Percentiles rank a stretch among this genome's conserved stretches.
Evolutionary conservation across 2,888 invertebrate species (phyloP).

Genomic region (Agrotis puta): DNA sequence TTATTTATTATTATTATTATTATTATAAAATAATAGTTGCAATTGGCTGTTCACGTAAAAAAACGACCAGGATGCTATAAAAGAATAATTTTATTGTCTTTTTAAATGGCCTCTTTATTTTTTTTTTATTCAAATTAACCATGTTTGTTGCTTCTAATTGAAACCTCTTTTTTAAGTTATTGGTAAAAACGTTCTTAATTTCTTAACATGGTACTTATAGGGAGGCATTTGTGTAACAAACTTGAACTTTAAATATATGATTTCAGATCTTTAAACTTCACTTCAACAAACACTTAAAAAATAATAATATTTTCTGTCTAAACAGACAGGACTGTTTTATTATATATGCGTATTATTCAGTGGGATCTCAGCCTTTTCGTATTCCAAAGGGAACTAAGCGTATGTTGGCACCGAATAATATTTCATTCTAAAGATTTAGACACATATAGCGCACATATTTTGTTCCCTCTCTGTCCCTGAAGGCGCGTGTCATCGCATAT

Average conservation of each 20-base stretch:
- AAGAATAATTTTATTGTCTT: background rate
- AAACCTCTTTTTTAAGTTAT: background rate
- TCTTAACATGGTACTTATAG: too few relatives aligned
- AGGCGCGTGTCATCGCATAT: constrained; percentile 16
- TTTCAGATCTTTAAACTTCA: background rate
- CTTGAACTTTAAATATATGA: background rate
- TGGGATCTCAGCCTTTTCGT: background rate
- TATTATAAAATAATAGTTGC: background rate
- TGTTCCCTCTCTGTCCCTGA: constrained; percentile 3
- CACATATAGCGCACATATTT: constrained; percentile 7
- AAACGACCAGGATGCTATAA: background rate
- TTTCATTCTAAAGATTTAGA: constrained; percentile 14
- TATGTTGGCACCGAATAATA: constrained; percentile 5
- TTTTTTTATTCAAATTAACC: background rate
- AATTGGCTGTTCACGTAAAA: background rate
- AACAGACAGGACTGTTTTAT: background rate
- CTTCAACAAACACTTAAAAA: background rate
- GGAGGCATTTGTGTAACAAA: too few relatives aligned
- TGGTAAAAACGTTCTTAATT: background rate
- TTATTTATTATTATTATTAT: too few relatives aligned
- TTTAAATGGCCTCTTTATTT: background rate
- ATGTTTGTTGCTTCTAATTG: background rate
- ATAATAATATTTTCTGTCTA: background rate
- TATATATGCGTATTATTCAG: background rate
- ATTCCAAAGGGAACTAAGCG: constrained; percentile 1